phyloP scores from a whole-genome alignment of 2,888 invertebrate genomes.

The Shargacucullia verbasci region DNA sequence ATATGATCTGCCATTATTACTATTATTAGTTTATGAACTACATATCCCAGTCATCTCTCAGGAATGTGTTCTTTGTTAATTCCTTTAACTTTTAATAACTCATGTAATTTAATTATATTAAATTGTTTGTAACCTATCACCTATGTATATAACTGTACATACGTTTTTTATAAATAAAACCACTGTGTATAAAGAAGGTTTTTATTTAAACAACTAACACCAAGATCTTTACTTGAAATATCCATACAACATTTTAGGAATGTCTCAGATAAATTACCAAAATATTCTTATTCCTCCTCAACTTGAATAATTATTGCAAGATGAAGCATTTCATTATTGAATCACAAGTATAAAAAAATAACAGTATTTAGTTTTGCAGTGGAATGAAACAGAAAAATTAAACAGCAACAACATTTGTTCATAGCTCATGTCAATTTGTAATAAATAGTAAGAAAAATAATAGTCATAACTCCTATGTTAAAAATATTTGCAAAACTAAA shows the following conservation, averaged over 20 bases:
- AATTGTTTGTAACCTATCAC: conserved; percentile 35
- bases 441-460: background rate
- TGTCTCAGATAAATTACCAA: conserved; percentile 38
- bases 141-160: conserved; percentile 52
- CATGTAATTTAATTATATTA: conserved; percentile 21
- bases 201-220: conserved; percentile 54
- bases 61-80: conserved; percentile 15
- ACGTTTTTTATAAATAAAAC: conserved; percentile 45
- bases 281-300: conserved; percentile 6
- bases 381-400: conserved; percentile 20
- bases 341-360: conserved; percentile 25
- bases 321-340: conserved; percentile 20
- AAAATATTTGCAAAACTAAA: conserved; percentile 34
- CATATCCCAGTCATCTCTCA: conserved; percentile 21
- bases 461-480: conserved; percentile 1
- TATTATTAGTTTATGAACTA: conserved; percentile 23
- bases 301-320: conserved; percentile 23
- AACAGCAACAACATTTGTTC: conserved; percentile 34
- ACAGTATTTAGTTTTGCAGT: conserved; percentile 29
- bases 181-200: conserved; percentile 36
- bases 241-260: conserved; percentile 48
- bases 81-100: conserved; percentile 17
- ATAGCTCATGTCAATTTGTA: conserved; percentile 14
- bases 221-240: conserved; percentile 26
- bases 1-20: conserved; percentile 37